Evolutionary conservation across 2,888 invertebrate genomes (phyloP).

Genomic region (Aspidiotus rigidus): DNA sequence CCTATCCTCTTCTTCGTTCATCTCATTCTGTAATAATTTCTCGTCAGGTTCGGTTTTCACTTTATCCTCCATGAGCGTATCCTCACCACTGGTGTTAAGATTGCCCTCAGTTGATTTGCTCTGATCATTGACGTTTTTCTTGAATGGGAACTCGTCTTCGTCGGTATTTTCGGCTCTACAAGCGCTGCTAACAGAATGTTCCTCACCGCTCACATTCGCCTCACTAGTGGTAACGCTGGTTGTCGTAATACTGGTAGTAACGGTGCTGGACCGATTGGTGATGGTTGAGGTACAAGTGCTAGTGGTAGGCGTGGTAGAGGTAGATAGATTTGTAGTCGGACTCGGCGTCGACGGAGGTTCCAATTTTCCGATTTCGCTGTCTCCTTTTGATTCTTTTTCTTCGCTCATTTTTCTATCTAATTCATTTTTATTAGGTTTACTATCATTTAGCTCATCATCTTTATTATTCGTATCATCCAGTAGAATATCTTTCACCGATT

Average conservation of each 20-base stretch:
- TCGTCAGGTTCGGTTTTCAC: conserved; percentile 16
- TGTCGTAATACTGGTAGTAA: conserved; percentile 3
- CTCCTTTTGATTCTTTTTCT: not conserved
- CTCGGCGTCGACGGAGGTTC: conserved; percentile 11
- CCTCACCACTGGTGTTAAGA: not conserved
- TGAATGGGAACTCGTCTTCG: conserved; percentile 23
- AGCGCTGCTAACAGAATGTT: not conserved
- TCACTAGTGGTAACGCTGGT: conserved; percentile 14
- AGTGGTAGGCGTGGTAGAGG: not conserved
- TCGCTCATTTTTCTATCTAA: conserved; percentile 13
- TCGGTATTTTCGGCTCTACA: conserved; percentile 12
- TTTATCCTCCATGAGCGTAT: conserved; percentile 10
- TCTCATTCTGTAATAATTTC: conserved; percentile 8
- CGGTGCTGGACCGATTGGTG: conserved; percentile 7
- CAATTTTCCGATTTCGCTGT: not conserved
- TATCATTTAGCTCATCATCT: conserved; percentile 14
- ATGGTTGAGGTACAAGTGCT: conserved; percentile 5
- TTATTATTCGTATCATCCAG: not conserved
- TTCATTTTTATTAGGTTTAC: conserved; percentile 15
- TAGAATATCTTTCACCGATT: conserved; percentile 17
- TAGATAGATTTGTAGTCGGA: not conserved
- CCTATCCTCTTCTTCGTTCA: conserved; percentile 4
- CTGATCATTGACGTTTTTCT: not conserved
- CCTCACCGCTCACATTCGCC: not conserved
- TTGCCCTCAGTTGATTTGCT: not conserved